Percentiles rank a stretch among this genome's conserved stretches.
Evolutionary conservation across 2,113 vertebrate genomes (phyloP).

Genomic region (Passer montanus): DNA sequence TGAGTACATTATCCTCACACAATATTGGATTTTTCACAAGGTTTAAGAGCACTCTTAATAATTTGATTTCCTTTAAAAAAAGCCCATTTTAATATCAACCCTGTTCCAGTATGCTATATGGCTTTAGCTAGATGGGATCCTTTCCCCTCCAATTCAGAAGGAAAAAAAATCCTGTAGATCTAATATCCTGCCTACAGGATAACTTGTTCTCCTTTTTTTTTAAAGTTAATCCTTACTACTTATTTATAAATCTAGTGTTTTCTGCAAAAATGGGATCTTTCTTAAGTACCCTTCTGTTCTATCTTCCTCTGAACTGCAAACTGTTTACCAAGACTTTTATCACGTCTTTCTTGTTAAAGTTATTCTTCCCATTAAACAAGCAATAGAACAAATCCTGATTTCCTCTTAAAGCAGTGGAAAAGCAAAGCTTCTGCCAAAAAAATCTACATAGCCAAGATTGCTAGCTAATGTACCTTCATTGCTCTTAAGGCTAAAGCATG

Average conservation of each 20-base stretch:
- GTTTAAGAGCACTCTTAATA: neutral
- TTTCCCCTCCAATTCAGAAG: neutral
- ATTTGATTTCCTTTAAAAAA: neutral
- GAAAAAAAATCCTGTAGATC: neutral
- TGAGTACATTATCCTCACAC: neutral
- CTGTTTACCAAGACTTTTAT: constrained; percentile 4
- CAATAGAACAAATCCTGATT: constrained; percentile 1
- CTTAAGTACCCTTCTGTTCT: neutral
- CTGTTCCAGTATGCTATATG: neutral
- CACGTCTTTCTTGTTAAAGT: neutral
- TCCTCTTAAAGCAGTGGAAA: constrained; percentile 8
- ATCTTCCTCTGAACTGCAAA: neutral
- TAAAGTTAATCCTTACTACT: neutral
- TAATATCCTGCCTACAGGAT: constrained; percentile 21
- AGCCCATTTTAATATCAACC: neutral
- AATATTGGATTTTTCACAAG: neutral
- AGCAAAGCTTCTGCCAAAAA: constrained; percentile 7
- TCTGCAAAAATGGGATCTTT: neutral
- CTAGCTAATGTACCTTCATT: neutral
- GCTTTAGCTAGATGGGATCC: neutral
- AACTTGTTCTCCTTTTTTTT: neutral
- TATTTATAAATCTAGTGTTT: constrained; percentile 1
- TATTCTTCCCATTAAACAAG: constrained; percentile 11
- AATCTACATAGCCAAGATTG: neutral
- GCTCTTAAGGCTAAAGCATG: neutral